Percentiles rank a stretch among this genome's conserved stretches.
These are phyloP conservation scores for Matsumyia berberina DNA, from an alignment of 2,888 invertebrate species.

Conservation along the genomic window DNA sequence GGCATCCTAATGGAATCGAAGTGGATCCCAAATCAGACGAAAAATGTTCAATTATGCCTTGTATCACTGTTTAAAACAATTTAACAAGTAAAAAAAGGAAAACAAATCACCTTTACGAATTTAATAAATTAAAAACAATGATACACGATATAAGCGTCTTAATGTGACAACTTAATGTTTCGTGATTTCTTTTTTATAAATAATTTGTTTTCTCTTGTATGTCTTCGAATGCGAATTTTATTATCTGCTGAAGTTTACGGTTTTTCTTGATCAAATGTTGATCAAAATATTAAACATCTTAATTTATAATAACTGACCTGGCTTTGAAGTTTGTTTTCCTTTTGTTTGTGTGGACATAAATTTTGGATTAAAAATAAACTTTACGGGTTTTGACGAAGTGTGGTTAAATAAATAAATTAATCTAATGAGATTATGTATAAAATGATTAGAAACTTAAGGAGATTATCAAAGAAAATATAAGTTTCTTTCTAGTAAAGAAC, in stretches of 20 bases:
- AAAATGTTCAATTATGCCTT: neutral
- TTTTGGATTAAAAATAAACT: neutral
- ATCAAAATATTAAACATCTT: neutral
- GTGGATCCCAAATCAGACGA: too few species aligned
- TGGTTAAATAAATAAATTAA: too few species aligned
- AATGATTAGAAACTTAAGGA: too few species aligned
- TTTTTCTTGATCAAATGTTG: neutral
- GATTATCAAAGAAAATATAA: too few species aligned
- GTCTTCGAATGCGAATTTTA: neutral
- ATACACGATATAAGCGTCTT: neutral
- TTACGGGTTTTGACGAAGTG: neutral
- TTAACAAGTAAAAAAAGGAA: neutral
- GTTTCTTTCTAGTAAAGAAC: too few species aligned
- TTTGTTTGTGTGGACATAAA: conserved; percentile 6
- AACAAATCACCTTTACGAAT: neutral
- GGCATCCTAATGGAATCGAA: conserved; percentile 15
- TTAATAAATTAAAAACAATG: neutral
- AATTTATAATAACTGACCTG: neutral
- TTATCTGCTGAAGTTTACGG: neutral
- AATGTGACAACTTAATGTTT: conserved; percentile 1
- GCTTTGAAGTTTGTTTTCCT: conserved; percentile 1
- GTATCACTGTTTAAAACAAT: neutral
- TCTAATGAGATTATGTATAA: too few species aligned
- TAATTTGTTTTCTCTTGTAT: neutral
- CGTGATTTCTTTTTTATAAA: neutral